These are phyloP conservation scores for Thripadectes ignobilis DNA, from an alignment of 2,797 vertebrate species.

Conservation along the genomic window DNA sequence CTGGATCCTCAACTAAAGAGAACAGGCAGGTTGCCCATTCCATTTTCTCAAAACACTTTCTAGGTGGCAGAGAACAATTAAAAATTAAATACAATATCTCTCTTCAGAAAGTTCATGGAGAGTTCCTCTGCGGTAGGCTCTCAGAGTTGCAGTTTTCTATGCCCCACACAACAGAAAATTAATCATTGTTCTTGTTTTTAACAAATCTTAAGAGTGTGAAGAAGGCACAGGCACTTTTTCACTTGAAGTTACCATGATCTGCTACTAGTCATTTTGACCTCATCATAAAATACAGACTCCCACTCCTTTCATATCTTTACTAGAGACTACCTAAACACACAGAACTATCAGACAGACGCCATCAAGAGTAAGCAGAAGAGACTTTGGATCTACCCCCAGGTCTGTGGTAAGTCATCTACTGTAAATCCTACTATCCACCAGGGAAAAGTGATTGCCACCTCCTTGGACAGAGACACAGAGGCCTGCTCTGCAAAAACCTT, in stretches of 20 bases:
- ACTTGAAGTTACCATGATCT: neutral
- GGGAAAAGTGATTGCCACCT: neutral
- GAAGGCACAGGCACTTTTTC: neutral
- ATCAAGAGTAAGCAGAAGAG: neutral
- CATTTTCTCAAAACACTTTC: neutral
- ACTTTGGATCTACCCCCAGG: neutral
- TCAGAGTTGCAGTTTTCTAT: neutral
- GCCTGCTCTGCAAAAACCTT: neutral
- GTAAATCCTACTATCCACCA: neutral
- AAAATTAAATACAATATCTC: neutral
- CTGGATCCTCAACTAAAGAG: neutral
- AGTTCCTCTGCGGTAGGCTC: neutral
- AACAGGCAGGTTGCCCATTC: neutral
- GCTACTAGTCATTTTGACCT: neutral
- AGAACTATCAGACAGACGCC: neutral
- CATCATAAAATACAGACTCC: neutral
- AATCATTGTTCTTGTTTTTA: neutral
- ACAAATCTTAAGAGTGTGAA: neutral
- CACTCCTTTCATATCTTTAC: neutral
- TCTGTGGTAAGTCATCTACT: neutral
- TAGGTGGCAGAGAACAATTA: neutral
- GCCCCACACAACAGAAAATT: neutral
- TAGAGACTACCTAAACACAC: neutral
- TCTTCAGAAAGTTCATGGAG: neutral
- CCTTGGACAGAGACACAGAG: neutral